These are phyloP conservation scores for Ursus arctos DNA, from an alignment of 2,113 vertebrate species.

Conservation along the genomic window DNA sequence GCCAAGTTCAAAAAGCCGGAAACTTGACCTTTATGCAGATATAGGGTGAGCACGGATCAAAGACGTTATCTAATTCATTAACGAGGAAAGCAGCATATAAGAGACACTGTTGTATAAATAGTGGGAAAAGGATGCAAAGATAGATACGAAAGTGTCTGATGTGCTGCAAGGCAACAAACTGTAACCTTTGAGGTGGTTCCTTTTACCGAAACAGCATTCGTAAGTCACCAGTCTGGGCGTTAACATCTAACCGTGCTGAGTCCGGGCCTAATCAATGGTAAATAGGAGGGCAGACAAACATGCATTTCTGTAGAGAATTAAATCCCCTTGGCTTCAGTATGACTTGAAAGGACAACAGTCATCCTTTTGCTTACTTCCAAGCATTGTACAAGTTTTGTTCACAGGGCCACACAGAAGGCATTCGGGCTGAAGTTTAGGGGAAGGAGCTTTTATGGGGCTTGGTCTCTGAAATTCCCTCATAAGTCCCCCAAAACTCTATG, in stretches of 20 bases:
- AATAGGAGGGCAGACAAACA: not conserved
- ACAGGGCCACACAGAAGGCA: not conserved
- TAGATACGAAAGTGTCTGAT: constrained; percentile 10
- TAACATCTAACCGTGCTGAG: not conserved
- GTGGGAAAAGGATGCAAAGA: not conserved
- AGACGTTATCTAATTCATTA: constrained; percentile 7
- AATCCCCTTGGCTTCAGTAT: not conserved
- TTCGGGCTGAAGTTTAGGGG: not conserved
- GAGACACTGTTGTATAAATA: not conserved
- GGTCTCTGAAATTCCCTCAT: not conserved
- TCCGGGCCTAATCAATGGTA: not conserved
- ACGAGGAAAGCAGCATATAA: constrained; percentile 14
- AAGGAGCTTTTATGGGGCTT: not conserved
- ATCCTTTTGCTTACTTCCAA: not conserved
- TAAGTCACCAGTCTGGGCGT: not conserved
- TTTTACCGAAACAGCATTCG: constrained; percentile 22
- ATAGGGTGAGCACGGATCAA: not conserved
- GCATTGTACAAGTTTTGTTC: not conserved
- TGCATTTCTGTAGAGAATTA: not conserved
- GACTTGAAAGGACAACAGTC: not conserved
- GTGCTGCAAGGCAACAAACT: not conserved
- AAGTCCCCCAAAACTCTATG: not conserved
- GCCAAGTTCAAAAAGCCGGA: constrained; percentile 43
- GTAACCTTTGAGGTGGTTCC: not conserved
- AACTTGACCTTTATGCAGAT: constrained; percentile 39